Evolutionary conservation across 2,797 vertebrate genomes (phyloP).

Genomic region (Simalia tracyae): DNA sequence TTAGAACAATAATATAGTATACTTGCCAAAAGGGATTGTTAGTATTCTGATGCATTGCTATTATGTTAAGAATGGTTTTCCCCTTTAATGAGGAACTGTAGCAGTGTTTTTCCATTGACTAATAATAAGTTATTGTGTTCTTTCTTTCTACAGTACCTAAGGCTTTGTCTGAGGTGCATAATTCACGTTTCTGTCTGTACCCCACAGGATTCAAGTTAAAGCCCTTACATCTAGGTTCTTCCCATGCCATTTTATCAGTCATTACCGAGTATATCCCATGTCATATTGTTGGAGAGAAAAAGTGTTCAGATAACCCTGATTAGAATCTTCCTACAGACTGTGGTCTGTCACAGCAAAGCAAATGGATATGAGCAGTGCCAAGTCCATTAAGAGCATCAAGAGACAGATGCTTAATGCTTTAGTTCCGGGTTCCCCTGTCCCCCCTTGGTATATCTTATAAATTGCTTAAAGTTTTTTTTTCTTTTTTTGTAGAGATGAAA

Average conservation of each 20-base stretch:
- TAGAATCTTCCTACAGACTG: neutral
- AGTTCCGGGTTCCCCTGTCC: neutral
- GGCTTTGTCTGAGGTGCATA: neutral
- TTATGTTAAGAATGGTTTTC: conserved; percentile 16
- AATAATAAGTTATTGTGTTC: neutral
- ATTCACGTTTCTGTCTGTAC: neutral
- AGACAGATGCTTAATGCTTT: neutral
- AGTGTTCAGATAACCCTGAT: neutral
- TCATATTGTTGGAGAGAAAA: neutral
- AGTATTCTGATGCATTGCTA: conserved; percentile 47
- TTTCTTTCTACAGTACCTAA: neutral
- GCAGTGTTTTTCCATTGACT: neutral
- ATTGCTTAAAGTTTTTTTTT: neutral
- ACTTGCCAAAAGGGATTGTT: conserved; percentile 37
- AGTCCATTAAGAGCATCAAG: neutral
- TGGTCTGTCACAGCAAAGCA: neutral
- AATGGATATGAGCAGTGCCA: neutral
- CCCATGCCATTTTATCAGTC: neutral
- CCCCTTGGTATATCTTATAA: neutral
- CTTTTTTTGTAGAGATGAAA: neutral
- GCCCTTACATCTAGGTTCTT: neutral
- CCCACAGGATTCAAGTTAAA: neutral
- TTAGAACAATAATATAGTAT: conserved; percentile 30
- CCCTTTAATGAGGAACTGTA: neutral
- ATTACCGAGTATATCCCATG: neutral